A percentile compares a stretch with the other conserved stretches of the same genome.
phyloP scores from a whole-genome alignment of 2,888 invertebrate genomes.

The Cheilosia vulpina region DNA sequence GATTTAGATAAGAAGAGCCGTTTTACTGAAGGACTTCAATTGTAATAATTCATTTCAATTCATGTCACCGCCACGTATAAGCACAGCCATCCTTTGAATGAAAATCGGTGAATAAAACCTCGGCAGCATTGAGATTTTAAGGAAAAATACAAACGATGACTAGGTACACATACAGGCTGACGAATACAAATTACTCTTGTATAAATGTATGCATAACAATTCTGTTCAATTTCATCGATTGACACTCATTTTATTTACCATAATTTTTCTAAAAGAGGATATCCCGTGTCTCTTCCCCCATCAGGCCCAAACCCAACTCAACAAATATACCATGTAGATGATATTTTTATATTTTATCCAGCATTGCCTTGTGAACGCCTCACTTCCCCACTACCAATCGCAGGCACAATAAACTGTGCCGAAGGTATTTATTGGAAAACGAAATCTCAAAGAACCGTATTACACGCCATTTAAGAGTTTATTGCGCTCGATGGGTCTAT shows the following conservation, averaged over 20 bases:
- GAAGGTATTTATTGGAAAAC: slow-evolving; percentile 46
- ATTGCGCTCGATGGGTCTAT: background rate
- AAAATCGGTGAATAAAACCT: background rate
- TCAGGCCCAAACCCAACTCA: background rate
- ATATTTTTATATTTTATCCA: slow-evolving; percentile 47
- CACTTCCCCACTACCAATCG: background rate
- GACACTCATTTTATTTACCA: slow-evolving; percentile 28
- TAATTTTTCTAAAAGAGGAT: slow-evolving; percentile 8
- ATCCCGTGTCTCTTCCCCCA: background rate
- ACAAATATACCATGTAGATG: slow-evolving; percentile 52
- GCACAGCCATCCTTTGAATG: background rate
- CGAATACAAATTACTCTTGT: slow-evolving; percentile 4
- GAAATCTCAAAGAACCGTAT: slow-evolving; percentile 33
- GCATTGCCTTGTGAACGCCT: background rate
- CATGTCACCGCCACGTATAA: background rate
- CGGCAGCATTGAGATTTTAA: background rate
- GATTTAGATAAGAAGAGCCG: slow-evolving; percentile 45
- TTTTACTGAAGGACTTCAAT: slow-evolving; percentile 27
- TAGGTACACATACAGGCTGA: background rate
- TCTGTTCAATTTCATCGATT: slow-evolving; percentile 36
- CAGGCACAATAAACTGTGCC: slow-evolving; percentile 3
- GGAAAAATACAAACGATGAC: background rate
- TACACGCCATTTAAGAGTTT: slow-evolving; percentile 35
- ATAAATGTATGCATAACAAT: background rate
- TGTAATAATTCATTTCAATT: slow-evolving; percentile 39